Conservation (phyloP, 2,888 invertebrate genomes). For the Imbricaverruca yamaguchii region DNA sequence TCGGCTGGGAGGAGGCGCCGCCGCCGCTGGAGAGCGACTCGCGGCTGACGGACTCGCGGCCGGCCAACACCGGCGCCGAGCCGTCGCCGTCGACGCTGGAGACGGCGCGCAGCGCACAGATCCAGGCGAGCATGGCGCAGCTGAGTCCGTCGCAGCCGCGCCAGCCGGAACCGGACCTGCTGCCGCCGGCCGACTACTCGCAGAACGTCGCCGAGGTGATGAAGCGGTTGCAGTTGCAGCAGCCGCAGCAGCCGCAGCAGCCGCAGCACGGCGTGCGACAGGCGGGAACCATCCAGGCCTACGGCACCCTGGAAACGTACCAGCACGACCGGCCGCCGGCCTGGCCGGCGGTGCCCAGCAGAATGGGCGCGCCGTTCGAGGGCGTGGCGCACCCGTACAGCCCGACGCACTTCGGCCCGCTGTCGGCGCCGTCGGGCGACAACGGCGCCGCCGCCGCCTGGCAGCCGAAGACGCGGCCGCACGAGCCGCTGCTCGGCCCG, state of each 20-base stretch:
- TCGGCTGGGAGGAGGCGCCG: conserved; percentile 3
- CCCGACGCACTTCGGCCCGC: background rate
- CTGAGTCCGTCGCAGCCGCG: background rate
- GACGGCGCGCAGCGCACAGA: background rate
- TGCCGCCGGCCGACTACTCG: background rate
- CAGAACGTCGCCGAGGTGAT: conserved; percentile 8
- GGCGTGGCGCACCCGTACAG: background rate
- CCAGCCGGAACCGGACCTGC: background rate
- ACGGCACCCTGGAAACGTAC: conserved; percentile 4
- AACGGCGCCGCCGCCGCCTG: background rate
- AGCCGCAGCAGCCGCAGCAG: background rate
- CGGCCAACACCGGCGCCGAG: background rate
- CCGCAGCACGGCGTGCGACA: background rate
- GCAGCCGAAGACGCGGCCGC: background rate
- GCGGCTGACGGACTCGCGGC: background rate
- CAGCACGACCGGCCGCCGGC: background rate
- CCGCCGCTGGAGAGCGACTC: conserved; percentile 7
- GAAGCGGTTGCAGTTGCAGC: background rate
- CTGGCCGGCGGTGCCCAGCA: background rate
- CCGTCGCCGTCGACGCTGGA: background rate
- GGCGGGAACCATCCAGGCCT: background rate
- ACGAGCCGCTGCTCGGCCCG: background rate
- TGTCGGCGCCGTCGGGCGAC: no score
- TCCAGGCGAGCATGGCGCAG: conserved; percentile 2
- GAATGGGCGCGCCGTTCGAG: background rate